These are phyloP conservation scores for Falco berigora DNA, from an alignment of 2,797 vertebrate species.

Conservation along the genomic window DNA sequence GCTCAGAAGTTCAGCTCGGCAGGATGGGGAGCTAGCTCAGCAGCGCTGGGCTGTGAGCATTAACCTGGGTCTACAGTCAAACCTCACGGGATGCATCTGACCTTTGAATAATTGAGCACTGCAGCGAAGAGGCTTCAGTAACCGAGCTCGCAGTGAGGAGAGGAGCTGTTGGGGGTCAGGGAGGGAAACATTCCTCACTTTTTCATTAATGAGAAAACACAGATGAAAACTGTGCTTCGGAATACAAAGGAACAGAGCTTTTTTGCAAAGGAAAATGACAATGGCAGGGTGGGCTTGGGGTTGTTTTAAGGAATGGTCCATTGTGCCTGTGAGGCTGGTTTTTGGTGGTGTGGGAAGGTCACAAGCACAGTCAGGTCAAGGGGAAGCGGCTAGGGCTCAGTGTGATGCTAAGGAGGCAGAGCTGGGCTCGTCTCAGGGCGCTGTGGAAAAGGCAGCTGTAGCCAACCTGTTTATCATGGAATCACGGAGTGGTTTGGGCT, in stretches of 20 bases:
- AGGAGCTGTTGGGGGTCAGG: neutral
- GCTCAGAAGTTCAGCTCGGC: neutral
- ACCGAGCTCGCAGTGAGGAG: neutral
- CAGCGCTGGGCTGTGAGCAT: neutral
- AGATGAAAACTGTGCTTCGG: neutral
- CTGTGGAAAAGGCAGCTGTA: neutral
- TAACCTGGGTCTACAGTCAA: conserved; percentile 8
- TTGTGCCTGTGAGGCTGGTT: neutral
- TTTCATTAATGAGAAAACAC: neutral
- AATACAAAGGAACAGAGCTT: neutral
- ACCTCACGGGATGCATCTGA: conserved; percentile 1
- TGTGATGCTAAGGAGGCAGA: neutral
- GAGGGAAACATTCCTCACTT: neutral
- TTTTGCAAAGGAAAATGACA: neutral
- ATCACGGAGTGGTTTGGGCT: neutral
- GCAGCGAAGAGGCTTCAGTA: neutral
- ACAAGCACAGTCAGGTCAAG: neutral
- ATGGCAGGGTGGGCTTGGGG: neutral
- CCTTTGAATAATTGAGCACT: conserved; percentile 43
- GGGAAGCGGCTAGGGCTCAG: neutral
- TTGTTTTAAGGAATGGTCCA: neutral
- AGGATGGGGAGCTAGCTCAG: neutral
- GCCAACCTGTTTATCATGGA: neutral
- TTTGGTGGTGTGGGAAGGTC: neutral
- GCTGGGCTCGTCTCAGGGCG: neutral